Conservation (phyloP, 2,113 vertebrate genomes). For the Mobula hypostoma region DNA sequence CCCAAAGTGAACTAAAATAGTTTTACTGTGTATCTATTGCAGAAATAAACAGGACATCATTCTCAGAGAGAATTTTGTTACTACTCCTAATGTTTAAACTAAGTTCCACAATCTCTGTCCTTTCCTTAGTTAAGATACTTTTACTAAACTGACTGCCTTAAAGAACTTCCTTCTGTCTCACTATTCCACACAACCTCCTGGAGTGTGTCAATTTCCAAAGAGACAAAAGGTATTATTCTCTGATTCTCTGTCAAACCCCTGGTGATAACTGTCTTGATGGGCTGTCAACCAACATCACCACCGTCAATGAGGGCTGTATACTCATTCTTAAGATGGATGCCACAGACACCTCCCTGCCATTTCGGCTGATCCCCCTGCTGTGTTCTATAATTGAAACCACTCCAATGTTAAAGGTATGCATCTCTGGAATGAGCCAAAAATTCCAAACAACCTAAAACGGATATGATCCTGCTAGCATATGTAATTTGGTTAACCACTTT, state of each 20-base stretch:
- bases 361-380: background rate
- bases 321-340: background rate
- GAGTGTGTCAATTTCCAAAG: background rate
- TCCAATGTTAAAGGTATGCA: background rate
- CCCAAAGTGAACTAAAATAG: background rate
- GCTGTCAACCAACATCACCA: background rate
- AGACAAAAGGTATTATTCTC: background rate
- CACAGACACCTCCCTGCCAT: background rate
- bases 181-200: background rate
- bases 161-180: background rate
- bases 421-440: conserved; percentile 3
- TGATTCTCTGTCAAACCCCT: background rate
- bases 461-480: background rate
- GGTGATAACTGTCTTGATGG: background rate
- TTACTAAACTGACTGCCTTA: background rate
- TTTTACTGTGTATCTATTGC: background rate
- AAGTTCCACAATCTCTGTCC: background rate
- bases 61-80: background rate
- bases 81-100: background rate
- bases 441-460: background rate
- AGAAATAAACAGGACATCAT: background rate
- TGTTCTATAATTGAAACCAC: background rate
- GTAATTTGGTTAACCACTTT: background rate
- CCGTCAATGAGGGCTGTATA: background rate
- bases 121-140: background rate